Base-by-base conservation (phyloP, 2,113 vertebrate species). In the Plecotus auritus region DNA sequence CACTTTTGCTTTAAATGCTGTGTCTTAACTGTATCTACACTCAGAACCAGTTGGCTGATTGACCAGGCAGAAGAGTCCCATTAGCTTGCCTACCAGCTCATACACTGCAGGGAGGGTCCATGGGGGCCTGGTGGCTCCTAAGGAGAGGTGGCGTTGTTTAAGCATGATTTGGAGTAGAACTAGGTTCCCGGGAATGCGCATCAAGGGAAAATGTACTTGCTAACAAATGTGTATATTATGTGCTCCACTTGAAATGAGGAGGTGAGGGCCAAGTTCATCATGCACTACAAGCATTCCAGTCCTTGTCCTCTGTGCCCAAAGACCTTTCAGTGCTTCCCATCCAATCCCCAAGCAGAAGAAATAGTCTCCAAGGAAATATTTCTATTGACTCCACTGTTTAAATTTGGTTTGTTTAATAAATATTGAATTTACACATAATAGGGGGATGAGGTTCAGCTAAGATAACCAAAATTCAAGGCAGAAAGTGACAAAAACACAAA, bases 361-460 rank as follows among this genome's bases (percentile, higher is more conserved):
- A 83, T 14, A 40, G 16, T 51, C 69, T 54, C 70, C 22, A 90
- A 85, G 82, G 35, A 95, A 45, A 49, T 67, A 23, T 56, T 80
- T 51, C 23, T 66, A 13, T 47, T 83, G 51, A 42, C 7, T 82
- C 77, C 40, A 59, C 40, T 90, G 47, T 85, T 86, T 85, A 45
- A 66, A 26, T 81, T 88, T 83, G 22, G 26, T 64, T 93, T 94
- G 7, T 72, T 95, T 88, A 85, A 64, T 82, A 82, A 93, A 56
- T 67, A 54, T 18, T 66, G 37, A 85, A 78, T 88, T 85, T 91
- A 70, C 40, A 22, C 30, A 42, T 51, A 77, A 40, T 9, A n/a
- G 61, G 13, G 13, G 26, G 12, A 35, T 82, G 28, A 70, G 9
- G 11, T 64, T 67, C 47, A 96, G 30, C 16, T 61, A 30, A 69